A percentile compares a stretch with the other conserved stretches of the same genome.
Conservation (phyloP, 1,140 invertebrate species). For the Drosophila littoralis region DNA sequence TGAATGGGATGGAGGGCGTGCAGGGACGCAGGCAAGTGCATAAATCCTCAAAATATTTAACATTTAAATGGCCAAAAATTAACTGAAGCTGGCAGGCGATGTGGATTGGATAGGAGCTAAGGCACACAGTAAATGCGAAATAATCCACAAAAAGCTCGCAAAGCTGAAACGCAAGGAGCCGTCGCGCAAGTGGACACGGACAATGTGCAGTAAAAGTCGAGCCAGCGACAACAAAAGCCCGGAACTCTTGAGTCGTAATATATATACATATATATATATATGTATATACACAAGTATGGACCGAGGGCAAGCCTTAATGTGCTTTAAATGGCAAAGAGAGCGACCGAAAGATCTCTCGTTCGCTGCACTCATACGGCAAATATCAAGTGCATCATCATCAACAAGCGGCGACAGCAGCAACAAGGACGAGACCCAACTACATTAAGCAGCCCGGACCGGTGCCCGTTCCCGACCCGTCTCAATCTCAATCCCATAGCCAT, state of each 20-base stretch:
- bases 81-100: constrained; percentile 51
- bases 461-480: not conserved
- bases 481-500: not conserved
- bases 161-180: constrained; percentile 33
- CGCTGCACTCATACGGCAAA: constrained; percentile 73
- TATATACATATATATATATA: constrained; percentile 3
- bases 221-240: constrained; percentile 71
- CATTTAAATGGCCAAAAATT: constrained; percentile 75
- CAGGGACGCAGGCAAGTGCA: constrained; percentile 25
- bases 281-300: constrained; percentile 41
- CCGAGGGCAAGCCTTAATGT: constrained; percentile 60
- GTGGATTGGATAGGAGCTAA: not conserved
- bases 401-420: constrained; percentile 43
- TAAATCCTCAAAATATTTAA: constrained; percentile 73
- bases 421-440: constrained; percentile 53
- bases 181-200: constrained; percentile 10
- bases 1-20: not conserved
- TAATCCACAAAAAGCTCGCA: constrained; percentile 71
- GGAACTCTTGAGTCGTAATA: constrained; percentile 48
- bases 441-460: constrained; percentile 41
- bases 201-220: constrained; percentile 69
- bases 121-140: constrained; percentile 60
- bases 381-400: constrained; percentile 79
- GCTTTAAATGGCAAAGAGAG: constrained; percentile 68
- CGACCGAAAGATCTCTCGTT: constrained; percentile 3